A percentile compares a stretch with the other conserved stretches of the same genome.
Evolutionary conservation across 1,140 invertebrate genomes (phyloP).

Genomic region (Pseudachorutes palmiensis): DNA sequence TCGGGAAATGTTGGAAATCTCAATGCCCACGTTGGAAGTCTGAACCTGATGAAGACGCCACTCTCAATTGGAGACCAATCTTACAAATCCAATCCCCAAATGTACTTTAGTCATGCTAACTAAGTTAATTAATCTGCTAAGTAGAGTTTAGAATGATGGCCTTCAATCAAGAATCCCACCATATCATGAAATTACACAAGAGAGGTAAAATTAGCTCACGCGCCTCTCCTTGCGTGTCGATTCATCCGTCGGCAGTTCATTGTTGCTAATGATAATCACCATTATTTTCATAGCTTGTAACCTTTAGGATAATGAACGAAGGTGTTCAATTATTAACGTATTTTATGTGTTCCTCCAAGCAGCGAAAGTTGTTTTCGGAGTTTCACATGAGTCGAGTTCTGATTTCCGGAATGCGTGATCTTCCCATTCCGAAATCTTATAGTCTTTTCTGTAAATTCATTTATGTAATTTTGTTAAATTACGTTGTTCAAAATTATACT

Average conservation of each 20-base stretch:
- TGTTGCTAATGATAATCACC: neutral
- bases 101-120: constrained; percentile 3
- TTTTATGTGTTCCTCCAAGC: too few species aligned
- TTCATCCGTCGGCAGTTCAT: neutral
- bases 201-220: neutral
- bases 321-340: too few species aligned
- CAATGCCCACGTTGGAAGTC: neutral
- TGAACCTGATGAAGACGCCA: constrained; percentile 5
- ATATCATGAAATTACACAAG: constrained; percentile 1
- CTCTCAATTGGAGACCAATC: constrained; percentile 2
- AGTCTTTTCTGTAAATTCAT: neutral
- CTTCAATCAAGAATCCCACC: neutral
- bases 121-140: neutral
- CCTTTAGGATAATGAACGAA: too few species aligned
- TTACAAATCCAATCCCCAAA: constrained; percentile 3
- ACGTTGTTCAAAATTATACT: neutral
- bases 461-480: too few species aligned
- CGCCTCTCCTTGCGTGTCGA: neutral
- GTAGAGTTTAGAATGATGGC: neutral
- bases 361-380: neutral
- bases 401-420: neutral
- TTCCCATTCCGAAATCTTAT: neutral
- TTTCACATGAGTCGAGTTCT: constrained; percentile 3
- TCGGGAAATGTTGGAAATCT: neutral
- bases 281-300: too few species aligned